Base-by-base conservation (phyloP, 2,888 invertebrate species). In the Invenusta paracnida region DNA sequence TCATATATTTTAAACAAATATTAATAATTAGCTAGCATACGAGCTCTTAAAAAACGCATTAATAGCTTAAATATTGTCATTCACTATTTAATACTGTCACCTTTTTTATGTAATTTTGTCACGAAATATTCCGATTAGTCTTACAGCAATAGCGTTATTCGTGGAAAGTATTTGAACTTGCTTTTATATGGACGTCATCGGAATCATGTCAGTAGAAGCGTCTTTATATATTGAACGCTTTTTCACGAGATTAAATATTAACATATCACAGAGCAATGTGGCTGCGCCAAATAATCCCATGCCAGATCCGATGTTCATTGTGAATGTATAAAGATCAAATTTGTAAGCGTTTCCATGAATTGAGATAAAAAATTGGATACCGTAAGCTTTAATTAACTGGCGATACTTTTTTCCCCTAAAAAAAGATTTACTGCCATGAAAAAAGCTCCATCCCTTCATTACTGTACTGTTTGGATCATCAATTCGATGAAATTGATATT, bases 231-330 rank as follows among this genome's bases (percentile, higher is more conserved):
- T 30, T 83, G 30, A 30, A 25, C 82, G 5, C n/a, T 82, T 29
- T 5, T 28, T 28, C n/a, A 29, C 82, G 25, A 82, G 27, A n/a
- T 23, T 28, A 17, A 29, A 28, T n/a, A 92, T 91, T 11, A 92
- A 88, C 13, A 92, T 88, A 88, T 93, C 92, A 89, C 92, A 92
- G 31, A 92, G 86, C 11, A 92, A 89, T 11, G 92, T 91, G n/a
- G 92, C 91, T 27, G 93, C 87, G 85, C 91, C 91, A 66, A 93
- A 88, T 1, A 93, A 89, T 23, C 92, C 93, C 67, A 93, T n/a
- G n/a, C n/a, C n/a, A n/a, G n/a, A n/a, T n/a, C n/a, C n/a, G n/a
- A n/a, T n/a, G n/a, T n/a, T n/a, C 5, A 92, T 88, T 17, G 92
- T 82, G 0, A 93, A 89, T 23, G 92, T 92, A 27, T 92, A 90